Conservation (phyloP, 2,888 invertebrate species). For the Ochropleura leucogaster region DNA sequence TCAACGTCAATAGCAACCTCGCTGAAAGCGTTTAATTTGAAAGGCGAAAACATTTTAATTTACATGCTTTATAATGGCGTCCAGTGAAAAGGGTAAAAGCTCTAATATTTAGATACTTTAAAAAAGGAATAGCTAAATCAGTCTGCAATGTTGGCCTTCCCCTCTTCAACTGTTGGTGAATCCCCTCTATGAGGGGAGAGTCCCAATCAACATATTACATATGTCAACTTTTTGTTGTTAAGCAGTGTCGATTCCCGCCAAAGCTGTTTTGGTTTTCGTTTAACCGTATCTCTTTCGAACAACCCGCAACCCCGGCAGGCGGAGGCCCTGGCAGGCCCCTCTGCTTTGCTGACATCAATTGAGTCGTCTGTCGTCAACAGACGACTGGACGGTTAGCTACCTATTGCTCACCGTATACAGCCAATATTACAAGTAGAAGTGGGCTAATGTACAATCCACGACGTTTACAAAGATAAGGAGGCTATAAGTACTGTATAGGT, state of each 20-base stretch:
- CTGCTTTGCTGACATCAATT: no score
- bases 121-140: neutral
- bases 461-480: no score
- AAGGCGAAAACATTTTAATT: slow-evolving; percentile 50
- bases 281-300: no score
- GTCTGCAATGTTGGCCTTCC: neutral
- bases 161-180: neutral
- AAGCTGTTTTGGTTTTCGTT: neutral
- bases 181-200: neutral
- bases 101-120: neutral
- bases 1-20: slow-evolving; percentile 41
- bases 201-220: neutral
- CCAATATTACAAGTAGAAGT: no score
- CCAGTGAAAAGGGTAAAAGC: slow-evolving; percentile 30
- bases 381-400: no score
- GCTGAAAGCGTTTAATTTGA: slow-evolving; percentile 39
- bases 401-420: no score
- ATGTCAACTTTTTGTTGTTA: neutral
- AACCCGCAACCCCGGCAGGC: no score
- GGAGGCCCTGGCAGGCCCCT: no score
- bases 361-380: no score
- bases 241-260: neutral
- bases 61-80: slow-evolving; percentile 33
- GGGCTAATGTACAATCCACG: no score
- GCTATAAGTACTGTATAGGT: no score